Conservation (phyloP, 2,888 invertebrate species). For the Hecatera dysodea region DNA sequence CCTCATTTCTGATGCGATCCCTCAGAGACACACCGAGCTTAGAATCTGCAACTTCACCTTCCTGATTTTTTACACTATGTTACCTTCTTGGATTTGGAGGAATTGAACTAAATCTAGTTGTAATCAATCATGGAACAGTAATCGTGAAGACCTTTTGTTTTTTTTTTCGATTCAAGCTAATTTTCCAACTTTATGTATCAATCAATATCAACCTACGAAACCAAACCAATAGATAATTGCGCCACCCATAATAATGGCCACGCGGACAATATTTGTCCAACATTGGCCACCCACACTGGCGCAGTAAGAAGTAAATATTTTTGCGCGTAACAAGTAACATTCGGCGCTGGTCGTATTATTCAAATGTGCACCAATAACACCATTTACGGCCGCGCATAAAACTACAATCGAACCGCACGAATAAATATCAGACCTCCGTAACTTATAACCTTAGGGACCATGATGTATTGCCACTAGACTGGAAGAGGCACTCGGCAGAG, state of each 20-base stretch:
- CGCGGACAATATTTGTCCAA: constrained; percentile 45
- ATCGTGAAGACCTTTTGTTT: not conserved
- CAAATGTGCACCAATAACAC: constrained; percentile 89
- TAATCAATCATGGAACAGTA: too few relatives aligned
- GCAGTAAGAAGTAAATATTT: constrained; percentile 82
- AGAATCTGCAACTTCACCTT: too few relatives aligned
- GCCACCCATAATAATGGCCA: not conserved
- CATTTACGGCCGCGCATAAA: constrained; percentile 89
- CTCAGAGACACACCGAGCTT: too few relatives aligned
- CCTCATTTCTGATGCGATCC: too few relatives aligned
- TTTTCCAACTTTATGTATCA: constrained; percentile 8
- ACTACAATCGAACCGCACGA: constrained; percentile 89
- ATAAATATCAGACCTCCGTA: constrained; percentile 89
- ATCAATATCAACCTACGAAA: constrained; percentile 7
- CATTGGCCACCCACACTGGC: constrained; percentile 45
- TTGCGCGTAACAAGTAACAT: constrained; percentile 82
- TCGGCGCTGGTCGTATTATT: constrained; percentile 86
- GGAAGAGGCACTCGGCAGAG: constrained; percentile 47
- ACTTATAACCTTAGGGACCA: constrained; percentile 82
- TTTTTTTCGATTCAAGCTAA: too few relatives aligned
- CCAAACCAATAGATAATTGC: constrained; percentile 16
- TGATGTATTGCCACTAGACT: constrained; percentile 49
- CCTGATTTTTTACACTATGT: too few relatives aligned
- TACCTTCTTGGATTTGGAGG: too few relatives aligned
- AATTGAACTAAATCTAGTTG: too few relatives aligned